Percentiles rank a stretch among this genome's conserved stretches.
Conservation (phyloP, 1,140 invertebrate genomes). For the Chrysomallon squamiferum region DNA sequence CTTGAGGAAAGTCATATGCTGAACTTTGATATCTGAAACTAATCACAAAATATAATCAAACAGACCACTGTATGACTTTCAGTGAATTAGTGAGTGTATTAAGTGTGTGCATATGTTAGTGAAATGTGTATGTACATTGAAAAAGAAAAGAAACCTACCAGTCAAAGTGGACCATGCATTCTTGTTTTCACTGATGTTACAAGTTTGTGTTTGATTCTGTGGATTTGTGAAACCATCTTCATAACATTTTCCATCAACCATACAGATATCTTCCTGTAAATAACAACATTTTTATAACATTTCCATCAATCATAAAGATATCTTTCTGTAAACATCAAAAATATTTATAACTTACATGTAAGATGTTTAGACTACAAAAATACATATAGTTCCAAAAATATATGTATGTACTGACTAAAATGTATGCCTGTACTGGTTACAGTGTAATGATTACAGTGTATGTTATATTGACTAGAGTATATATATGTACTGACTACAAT, state of each 20-base stretch:
- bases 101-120: neutral
- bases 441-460: too few relatives aligned
- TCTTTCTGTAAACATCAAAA: too few relatives aligned
- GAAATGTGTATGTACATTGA: neutral
- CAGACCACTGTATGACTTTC: neutral
- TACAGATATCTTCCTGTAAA: constrained; percentile 39
- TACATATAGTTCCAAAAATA: too few relatives aligned
- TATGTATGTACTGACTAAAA: too few relatives aligned
- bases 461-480: too few relatives aligned
- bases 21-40: constrained; percentile 20
- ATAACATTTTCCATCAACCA: constrained; percentile 35
- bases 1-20: constrained; percentile 23
- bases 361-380: too few relatives aligned
- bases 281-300: too few relatives aligned
- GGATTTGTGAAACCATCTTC: constrained; percentile 31
- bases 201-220: constrained; percentile 17
- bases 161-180: constrained; percentile 28
- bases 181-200: constrained; percentile 13
- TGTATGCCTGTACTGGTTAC: too few relatives aligned
- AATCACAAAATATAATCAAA: constrained; percentile 9
- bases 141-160: constrained; percentile 18
- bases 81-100: neutral
- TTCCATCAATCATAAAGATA: too few relatives aligned
- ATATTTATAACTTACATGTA: too few relatives aligned
- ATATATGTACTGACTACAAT: too few relatives aligned